phyloP scores from a whole-genome alignment of 2,113 vertebrate species.

The Podarcis raffonei region DNA sequence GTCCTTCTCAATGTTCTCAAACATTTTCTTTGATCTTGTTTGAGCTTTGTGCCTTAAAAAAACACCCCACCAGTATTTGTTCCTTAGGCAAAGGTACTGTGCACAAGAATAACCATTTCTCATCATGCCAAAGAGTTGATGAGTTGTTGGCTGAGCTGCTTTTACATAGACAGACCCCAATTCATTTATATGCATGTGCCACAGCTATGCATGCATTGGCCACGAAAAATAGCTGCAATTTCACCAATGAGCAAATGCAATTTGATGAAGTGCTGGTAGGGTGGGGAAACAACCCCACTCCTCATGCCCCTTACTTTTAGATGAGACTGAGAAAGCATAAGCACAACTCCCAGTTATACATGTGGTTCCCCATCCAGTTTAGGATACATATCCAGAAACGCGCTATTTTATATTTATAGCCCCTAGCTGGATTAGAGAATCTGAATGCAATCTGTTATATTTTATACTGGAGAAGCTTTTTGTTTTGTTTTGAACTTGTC shows the following conservation, averaged over 20 bases:
- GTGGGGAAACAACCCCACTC: too few species aligned
- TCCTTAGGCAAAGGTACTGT: background rate
- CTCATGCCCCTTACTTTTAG: background rate
- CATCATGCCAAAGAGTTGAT: background rate
- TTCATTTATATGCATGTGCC: background rate
- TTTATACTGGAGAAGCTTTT: conserved; percentile 41
- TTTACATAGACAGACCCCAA: background rate
- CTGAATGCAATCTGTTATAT: conserved; percentile 32
- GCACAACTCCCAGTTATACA: background rate
- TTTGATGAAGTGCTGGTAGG: background rate
- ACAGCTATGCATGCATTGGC: background rate
- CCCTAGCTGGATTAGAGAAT: background rate
- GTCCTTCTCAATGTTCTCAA: background rate
- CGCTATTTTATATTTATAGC: background rate
- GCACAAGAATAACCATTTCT: background rate
- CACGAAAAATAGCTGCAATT: background rate
- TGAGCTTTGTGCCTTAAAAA: background rate
- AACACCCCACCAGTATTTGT: background rate
- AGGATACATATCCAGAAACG: background rate
- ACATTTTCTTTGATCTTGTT: background rate
- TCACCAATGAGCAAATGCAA: background rate
- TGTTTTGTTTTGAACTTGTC: conserved; percentile 27
- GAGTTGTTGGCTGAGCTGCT: background rate
- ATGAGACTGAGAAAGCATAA: background rate
- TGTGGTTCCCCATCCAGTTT: background rate